Conservation (phyloP, 2,888 invertebrate species). For the Teleiodes luculella region DNA sequence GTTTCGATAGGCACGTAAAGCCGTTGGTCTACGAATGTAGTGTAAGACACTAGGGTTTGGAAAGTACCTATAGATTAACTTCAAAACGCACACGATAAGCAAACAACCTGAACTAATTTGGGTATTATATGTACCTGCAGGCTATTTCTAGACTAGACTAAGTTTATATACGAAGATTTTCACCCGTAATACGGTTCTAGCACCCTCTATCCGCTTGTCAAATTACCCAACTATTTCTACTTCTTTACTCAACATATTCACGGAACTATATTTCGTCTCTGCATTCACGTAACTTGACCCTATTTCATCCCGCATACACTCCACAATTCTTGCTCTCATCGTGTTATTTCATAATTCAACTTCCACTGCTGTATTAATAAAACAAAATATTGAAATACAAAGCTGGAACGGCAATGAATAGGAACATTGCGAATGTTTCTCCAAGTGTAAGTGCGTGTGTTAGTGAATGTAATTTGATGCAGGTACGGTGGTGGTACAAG, state of each 20-base stretch:
- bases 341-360: background rate
- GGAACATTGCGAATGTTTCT: background rate
- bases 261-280: conserved; percentile 3
- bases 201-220: background rate
- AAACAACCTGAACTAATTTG: too few species aligned
- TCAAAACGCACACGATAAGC: too few species aligned
- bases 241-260: background rate
- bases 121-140: too few species aligned
- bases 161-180: background rate
- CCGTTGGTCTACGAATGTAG: too few species aligned
- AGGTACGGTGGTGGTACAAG: conserved; percentile 17
- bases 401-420: background rate
- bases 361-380: background rate
- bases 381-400: too few species aligned
- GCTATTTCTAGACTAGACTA: too few species aligned
- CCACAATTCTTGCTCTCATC: too few species aligned
- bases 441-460: background rate
- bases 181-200: background rate
- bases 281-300: conserved; percentile 14
- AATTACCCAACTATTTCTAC: background rate
- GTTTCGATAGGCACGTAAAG: too few species aligned
- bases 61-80: too few species aligned
- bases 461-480: conserved; percentile 15
- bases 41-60: too few species aligned
- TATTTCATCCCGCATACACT: background rate